A percentile compares a stretch with the other conserved stretches of the same genome.
These are phyloP conservation scores for Euphydryas editha DNA, from an alignment of 2,888 invertebrate species.

Conservation along the genomic window DNA sequence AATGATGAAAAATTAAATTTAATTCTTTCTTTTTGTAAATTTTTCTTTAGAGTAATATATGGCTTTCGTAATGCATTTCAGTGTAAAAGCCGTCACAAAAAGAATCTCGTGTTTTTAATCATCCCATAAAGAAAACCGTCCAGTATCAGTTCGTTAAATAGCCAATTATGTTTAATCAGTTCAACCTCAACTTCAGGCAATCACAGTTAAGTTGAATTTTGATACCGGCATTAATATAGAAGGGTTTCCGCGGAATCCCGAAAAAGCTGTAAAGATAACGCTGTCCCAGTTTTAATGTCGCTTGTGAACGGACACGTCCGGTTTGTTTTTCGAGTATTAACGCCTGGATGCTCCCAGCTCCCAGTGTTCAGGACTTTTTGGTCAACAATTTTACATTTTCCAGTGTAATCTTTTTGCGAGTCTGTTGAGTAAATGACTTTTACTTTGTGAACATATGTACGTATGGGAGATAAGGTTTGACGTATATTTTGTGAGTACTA, in stretches of 20 bases:
- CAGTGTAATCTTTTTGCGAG: conserved; percentile 41
- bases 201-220: conserved; percentile 43
- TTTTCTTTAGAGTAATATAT: too few relatives aligned
- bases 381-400: conserved; percentile 47
- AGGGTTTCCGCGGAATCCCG: conserved; percentile 39
- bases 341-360: conserved; percentile 45
- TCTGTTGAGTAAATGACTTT: conserved; percentile 42
- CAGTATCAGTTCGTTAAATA: neutral
- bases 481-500: neutral
- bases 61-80: too few relatives aligned
- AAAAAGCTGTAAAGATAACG: conserved; percentile 51
- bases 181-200: conserved; percentile 28
- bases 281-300: conserved; percentile 50
- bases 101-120: neutral
- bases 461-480: conserved; percentile 1
- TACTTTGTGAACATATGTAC: conserved; percentile 40
- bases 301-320: conserved; percentile 52
- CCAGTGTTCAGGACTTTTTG: conserved; percentile 49
- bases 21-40: too few relatives aligned
- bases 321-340: conserved; percentile 45
- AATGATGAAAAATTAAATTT: too few relatives aligned
- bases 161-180: conserved; percentile 20
- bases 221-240: conserved; percentile 44
- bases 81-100: too few relatives aligned
- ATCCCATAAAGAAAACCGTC: neutral